Evolutionary conservation across 2,888 invertebrate genomes (phyloP), one percentile per base, ranked within the genome.

Genomic region (Petrolisthes manimaculis): DNA sequence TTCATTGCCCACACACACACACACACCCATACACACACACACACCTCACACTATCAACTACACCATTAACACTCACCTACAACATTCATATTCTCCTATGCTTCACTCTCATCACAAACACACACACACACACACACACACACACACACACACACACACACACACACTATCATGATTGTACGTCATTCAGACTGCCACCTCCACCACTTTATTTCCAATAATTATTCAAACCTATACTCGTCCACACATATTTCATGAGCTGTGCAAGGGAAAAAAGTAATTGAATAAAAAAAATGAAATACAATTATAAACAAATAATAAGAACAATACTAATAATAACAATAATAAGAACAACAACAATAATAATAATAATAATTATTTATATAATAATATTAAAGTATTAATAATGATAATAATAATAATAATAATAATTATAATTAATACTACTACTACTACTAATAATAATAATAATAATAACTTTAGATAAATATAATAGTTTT

Each of bases 71-170:
- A n/a, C n/a, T n/a, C n/a, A n/a, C n/a, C n/a, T n/a, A n/a, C n/a
- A n/a, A n/a, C n/a, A n/a, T n/a, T 8, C 67, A n/a, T 69, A 24
- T 14, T 24, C 24, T 24, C 77, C 14, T 37, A 77, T 37, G 37
- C n/a, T 24, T 37, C 21, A 14, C 14, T 4, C n/a, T n/a, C 9
- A 8, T n/a, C n/a, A 74, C 74, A 74, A 8, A 74, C 74, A 74
- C 74, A 77, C 77, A 80, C 80, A 80, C 80, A 80, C 61, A 81
- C 81, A 81, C 81, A 81, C 81, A 81, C 67, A 81, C 61, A 81
- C 81, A 81, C 81, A 81, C 81, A 81, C 67, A 81, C 61, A 81
- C 61, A 81, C 79, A 79, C 79, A 54, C 79, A 14, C 79, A 79
- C 54, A 6, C 9, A 8, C 5, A n/a, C 21, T 56, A 54, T 0